Conservation (phyloP, 2,113 vertebrate species). For the Carassius auratus region DNA sequence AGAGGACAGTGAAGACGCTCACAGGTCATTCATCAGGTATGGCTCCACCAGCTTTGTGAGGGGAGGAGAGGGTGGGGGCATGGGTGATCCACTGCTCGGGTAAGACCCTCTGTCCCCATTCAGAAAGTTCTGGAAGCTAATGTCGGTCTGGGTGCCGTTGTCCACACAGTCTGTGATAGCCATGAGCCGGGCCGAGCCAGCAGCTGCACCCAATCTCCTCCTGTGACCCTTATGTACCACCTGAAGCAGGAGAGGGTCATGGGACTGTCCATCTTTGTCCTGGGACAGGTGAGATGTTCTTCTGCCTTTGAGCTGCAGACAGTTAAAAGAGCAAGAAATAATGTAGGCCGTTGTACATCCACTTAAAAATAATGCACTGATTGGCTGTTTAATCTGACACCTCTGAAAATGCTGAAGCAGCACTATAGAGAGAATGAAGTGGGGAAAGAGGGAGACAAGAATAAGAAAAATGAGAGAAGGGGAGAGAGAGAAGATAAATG, state of each 20-base stretch:
- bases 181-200: slow-evolving; percentile 71
- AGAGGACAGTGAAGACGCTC: slow-evolving; percentile 66
- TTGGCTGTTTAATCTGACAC: background rate
- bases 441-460: slow-evolving; percentile 34
- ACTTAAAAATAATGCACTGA: background rate
- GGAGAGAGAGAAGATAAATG: slow-evolving; percentile 54
- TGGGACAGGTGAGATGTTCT: slow-evolving; percentile 61
- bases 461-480: slow-evolving; percentile 47
- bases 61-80: slow-evolving; percentile 80
- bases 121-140: slow-evolving; percentile 91
- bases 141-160: slow-evolving; percentile 91
- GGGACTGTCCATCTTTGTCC: slow-evolving; percentile 56
- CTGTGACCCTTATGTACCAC: slow-evolving; percentile 69
- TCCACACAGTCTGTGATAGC: slow-evolving; percentile 83
- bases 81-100: slow-evolving; percentile 69
- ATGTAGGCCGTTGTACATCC: background rate
- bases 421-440: background rate
- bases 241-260: slow-evolving; percentile 56
- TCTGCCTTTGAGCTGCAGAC: slow-evolving; percentile 60
- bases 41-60: slow-evolving; percentile 81
- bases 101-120: slow-evolving; percentile 76
- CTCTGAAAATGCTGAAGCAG: background rate
- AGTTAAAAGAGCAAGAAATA: background rate
- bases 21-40: slow-evolving; percentile 85
- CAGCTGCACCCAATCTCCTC: slow-evolving; percentile 63